phyloP scores from a whole-genome alignment of 2,113 vertebrate genomes.

The Podilymbus podiceps region DNA sequence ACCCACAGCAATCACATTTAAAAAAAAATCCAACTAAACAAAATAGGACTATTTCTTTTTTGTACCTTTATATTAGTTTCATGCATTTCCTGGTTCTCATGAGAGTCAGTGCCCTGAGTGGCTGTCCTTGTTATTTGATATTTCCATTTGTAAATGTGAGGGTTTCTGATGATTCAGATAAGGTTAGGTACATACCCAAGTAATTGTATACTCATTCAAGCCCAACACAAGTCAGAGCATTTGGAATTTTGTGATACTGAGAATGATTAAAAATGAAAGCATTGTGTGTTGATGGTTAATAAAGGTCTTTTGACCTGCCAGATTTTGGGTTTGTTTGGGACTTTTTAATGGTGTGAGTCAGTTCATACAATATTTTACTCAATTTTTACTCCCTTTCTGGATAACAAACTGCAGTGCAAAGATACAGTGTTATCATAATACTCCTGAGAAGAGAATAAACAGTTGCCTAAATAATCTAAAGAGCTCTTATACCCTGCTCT shows the following conservation, averaged over 20 bases:
- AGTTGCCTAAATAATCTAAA: neutral
- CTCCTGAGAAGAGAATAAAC: neutral
- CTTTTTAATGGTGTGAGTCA: neutral
- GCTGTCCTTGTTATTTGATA: neutral
- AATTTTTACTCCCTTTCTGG: neutral
- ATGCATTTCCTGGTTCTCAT: neutral
- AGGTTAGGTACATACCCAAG: neutral
- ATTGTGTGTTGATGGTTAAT: neutral
- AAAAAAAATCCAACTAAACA: rapidly evolving
- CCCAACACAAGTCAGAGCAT: neutral
- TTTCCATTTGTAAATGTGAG: neutral
- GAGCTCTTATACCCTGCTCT: neutral
- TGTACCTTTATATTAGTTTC: neutral
- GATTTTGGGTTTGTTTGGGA: neutral
- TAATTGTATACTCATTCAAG: neutral
- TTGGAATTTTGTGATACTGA: neutral
- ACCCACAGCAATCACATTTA: neutral
- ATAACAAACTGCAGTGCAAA: neutral
- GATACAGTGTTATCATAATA: neutral
- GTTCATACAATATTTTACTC: neutral
- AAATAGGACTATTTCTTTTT: neutral
- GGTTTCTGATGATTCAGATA: neutral
- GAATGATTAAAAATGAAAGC: neutral
- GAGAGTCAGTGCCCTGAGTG: neutral
- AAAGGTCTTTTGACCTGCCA: neutral